Evolutionary conservation across 2,797 vertebrate genomes (phyloP).

Genomic region (Triplophysa bombifrons): DNA sequence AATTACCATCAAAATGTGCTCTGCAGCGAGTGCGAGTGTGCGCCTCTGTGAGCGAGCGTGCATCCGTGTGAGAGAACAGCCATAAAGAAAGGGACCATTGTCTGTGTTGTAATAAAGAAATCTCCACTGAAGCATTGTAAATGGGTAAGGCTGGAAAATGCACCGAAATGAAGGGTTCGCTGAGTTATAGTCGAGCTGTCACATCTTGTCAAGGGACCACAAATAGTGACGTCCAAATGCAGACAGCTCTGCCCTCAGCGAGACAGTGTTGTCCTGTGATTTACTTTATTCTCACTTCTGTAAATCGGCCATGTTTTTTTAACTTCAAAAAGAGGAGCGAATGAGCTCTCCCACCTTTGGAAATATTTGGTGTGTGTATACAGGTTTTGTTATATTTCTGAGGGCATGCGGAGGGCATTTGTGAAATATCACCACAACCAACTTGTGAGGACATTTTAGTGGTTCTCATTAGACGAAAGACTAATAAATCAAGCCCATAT

Average conservation of each 20-base stretch:
- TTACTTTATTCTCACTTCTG: slow-evolving; percentile 62
- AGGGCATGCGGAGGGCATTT: no score
- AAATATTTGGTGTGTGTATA: slow-evolving; percentile 10
- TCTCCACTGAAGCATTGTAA: slow-evolving; percentile 94
- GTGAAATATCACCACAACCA: no score
- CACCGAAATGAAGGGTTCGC: slow-evolving; percentile 77
- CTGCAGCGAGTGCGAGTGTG: slow-evolving; percentile 76
- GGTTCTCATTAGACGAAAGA: no score
- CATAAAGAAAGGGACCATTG: slow-evolving; percentile 81
- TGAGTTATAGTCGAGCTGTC: slow-evolving; percentile 80
- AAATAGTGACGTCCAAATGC: slow-evolving; percentile 79
- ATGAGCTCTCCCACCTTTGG: slow-evolving; percentile 25
- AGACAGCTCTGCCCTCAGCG: slow-evolving; percentile 65
- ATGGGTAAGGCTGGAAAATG: slow-evolving; percentile 89
- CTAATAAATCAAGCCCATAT: no score
- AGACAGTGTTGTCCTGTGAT: slow-evolving; percentile 69
- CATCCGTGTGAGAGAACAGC: slow-evolving; percentile 57
- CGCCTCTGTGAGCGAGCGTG: slow-evolving; percentile 28
- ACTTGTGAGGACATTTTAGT: no score
- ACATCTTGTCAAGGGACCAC: slow-evolving; percentile 80
- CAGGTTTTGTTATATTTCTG: no score
- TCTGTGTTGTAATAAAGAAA: slow-evolving; percentile 90
- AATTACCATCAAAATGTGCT: slow-evolving; percentile 86
- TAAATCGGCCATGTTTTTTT: slow-evolving; percentile 58
- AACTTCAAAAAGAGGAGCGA: slow-evolving; percentile 41